Percentiles rank a stretch among this genome's conserved stretches.
These are phyloP conservation scores for Zeugodacus cucurbitae DNA, from an alignment of 1,140 invertebrate species.

Conservation along the genomic window DNA sequence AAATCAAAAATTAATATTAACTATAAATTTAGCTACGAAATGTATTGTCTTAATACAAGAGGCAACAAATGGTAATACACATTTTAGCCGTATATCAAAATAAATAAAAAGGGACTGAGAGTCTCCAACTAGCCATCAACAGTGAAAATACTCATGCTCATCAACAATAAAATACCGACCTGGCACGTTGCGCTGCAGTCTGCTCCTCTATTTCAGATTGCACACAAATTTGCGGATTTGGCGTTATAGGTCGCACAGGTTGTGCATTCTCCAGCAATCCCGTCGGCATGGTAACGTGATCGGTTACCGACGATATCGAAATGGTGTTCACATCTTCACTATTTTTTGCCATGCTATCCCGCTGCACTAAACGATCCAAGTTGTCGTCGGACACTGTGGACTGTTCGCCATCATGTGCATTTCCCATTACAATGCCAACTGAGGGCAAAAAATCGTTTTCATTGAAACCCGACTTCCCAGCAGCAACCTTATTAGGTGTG, in stretches of 20 bases:
- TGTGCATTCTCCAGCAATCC: constrained; percentile 62
- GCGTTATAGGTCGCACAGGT: constrained; percentile 62
- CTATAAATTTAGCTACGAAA: not conserved
- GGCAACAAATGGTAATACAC: not conserved
- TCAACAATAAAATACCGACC: constrained; percentile 62
- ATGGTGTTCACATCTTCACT: constrained; percentile 67
- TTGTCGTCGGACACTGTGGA: constrained; percentile 48
- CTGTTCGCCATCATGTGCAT: constrained; percentile 45
- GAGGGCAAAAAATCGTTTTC: constrained; percentile 72
- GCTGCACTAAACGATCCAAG: constrained; percentile 60
- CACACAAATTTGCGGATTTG: constrained; percentile 74
- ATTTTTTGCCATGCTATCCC: constrained; percentile 65
- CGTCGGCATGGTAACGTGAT: constrained; percentile 71
- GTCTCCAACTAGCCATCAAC: not conserved
- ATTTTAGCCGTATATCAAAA: not conserved
- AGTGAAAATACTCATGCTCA: not conserved
- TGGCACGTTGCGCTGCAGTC: constrained; percentile 46
- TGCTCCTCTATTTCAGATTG: constrained; percentile 50
- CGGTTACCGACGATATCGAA: constrained; percentile 68
- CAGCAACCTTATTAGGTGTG: constrained; percentile 48
- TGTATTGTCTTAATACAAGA: not conserved
- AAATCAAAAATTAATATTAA: not conserved
- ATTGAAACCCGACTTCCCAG: constrained; percentile 53
- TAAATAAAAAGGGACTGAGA: not conserved
- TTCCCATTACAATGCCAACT: constrained; percentile 75